Evolutionary conservation across 2,113 vertebrate genomes (phyloP).

Genomic region (Gnathonemus echidnorhynchus): DNA sequence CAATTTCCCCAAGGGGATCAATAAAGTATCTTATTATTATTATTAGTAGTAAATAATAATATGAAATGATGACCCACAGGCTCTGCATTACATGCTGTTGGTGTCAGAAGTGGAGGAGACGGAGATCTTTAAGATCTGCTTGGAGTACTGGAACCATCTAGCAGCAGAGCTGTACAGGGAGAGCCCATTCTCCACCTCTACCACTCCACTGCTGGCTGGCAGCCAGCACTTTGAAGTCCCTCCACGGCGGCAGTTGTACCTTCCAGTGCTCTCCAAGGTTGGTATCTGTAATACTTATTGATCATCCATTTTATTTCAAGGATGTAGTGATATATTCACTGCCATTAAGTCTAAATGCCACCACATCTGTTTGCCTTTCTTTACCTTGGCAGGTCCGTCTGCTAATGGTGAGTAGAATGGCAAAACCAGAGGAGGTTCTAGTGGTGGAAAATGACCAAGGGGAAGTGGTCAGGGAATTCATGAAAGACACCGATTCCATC

Average conservation of each 20-base stretch:
- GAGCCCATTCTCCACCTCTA: constrained; percentile 84
- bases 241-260: constrained; percentile 83
- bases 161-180: constrained; percentile 91
- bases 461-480: constrained; percentile 91
- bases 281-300: background rate
- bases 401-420: constrained; percentile 94
- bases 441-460: constrained; percentile 97
- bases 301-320: background rate
- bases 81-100: constrained; percentile 91
- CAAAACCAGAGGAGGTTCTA: constrained; percentile 91
- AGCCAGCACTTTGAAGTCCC: constrained; percentile 87
- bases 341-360: background rate
- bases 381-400: constrained; percentile 71
- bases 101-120: constrained; percentile 97
- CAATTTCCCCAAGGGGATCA: too few relatives aligned
- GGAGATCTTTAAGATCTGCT: constrained; percentile 95
- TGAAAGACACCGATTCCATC: constrained; percentile 97
- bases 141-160: constrained; percentile 96
- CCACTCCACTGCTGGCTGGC: constrained; percentile 80
- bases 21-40: too few relatives aligned
- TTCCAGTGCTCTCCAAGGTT: constrained; percentile 86
- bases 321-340: background rate
- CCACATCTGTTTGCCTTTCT: background rate
- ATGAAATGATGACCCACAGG: constrained; percentile 51
- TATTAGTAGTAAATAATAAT: background rate